Percentiles rank a stretch among this genome's conserved stretches.
These are phyloP conservation scores for Rhizomys pruinosus DNA, from an alignment of 2,113 vertebrate genomes.

Conservation along the genomic window DNA sequence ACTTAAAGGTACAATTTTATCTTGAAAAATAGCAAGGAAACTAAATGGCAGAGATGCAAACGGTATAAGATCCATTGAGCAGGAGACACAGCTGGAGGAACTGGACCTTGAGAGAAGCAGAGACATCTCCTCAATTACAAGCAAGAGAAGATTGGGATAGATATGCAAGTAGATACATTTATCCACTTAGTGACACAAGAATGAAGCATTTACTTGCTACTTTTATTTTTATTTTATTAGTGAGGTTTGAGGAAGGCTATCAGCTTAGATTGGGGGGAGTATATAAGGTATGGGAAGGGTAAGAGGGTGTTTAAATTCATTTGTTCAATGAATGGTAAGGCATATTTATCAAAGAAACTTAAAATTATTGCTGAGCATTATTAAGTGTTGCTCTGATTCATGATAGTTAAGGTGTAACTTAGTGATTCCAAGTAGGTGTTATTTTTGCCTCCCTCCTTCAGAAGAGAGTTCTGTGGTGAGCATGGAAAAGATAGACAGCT, in stretches of 20 bases:
- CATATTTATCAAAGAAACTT: neutral
- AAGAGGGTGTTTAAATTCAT: neutral
- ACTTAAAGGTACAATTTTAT: neutral
- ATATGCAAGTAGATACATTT: neutral
- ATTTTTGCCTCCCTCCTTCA: neutral
- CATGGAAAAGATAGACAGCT: neutral
- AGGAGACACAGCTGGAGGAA: neutral
- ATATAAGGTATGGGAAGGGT: neutral
- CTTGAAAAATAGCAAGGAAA: neutral
- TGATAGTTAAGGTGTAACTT: neutral
- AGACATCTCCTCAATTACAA: neutral
- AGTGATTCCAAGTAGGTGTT: neutral
- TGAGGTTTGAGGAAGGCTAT: conserved; percentile 12
- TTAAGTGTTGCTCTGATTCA: neutral
- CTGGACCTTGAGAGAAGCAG: neutral
- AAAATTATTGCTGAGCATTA: neutral
- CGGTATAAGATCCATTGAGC: neutral
- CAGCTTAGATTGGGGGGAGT: neutral
- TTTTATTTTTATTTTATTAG: neutral
- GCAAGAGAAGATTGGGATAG: neutral
- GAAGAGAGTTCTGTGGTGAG: neutral
- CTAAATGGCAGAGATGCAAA: neutral
- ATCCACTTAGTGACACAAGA: neutral
- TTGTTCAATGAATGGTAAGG: conserved; percentile 7
- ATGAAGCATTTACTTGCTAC: neutral